These are phyloP conservation scores for Formica selysi DNA, from an alignment of 1,140 invertebrate genomes.

Conservation along the genomic window DNA sequence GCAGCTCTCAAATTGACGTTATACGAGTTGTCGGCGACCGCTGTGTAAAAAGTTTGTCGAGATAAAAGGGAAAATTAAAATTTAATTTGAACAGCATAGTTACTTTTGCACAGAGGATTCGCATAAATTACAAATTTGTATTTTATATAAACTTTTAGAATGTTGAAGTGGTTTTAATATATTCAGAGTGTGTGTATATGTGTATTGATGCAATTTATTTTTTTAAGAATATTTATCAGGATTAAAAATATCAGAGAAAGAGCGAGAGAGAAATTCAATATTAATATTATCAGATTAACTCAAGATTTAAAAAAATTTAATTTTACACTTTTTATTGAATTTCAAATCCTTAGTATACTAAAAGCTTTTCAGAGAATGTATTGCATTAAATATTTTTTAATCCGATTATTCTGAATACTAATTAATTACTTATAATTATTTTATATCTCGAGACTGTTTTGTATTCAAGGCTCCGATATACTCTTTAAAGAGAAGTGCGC, in stretches of 20 bases:
- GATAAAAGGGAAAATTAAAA: conserved; percentile 22
- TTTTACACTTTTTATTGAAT: too few species aligned
- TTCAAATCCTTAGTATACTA: neutral
- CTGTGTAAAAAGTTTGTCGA: conserved; percentile 10
- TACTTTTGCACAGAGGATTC: neutral
- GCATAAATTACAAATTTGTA: conserved; percentile 29
- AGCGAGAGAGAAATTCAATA: too few species aligned
- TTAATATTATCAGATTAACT: neutral
- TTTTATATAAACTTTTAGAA: conserved; percentile 18
- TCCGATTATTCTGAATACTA: neutral
- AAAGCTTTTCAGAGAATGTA: neutral
- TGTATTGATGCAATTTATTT: neutral
- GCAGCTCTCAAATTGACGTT: conserved; percentile 43
- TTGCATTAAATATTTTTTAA: neutral
- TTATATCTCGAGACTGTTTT: neutral
- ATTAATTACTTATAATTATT: neutral
- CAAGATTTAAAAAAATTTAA: neutral
- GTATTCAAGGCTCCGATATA: too few species aligned
- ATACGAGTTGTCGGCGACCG: neutral
- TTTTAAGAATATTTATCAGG: conserved; percentile 10
- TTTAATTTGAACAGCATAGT: conserved; percentile 22
- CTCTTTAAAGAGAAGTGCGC: neutral
- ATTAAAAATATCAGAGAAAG: neutral
- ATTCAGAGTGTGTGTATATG: neutral
- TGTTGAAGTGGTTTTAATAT: neutral